phyloP scores from a whole-genome alignment of 1,140 invertebrate genomes.

The Drosophila pruinosa region DNA sequence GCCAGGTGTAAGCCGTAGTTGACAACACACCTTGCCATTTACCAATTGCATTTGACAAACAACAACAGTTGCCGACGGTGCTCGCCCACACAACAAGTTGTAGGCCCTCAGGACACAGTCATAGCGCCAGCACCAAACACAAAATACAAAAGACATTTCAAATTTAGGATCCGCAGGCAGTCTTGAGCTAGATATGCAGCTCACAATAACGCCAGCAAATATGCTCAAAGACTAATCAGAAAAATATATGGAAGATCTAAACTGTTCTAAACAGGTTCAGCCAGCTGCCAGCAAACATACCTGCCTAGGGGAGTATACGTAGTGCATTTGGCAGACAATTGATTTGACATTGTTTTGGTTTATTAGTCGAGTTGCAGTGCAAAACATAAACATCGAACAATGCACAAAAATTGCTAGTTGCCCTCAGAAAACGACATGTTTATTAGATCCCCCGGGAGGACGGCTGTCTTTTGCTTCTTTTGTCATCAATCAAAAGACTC shows the following conservation, averaged over 20 bases:
- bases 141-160: slow-evolving; percentile 9
- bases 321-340: slow-evolving; percentile 1
- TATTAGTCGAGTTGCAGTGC: slow-evolving; percentile 24
- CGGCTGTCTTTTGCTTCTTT: neutral
- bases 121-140: slow-evolving; percentile 22
- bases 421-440: slow-evolving; percentile 50
- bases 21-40: slow-evolving; percentile 20
- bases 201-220: neutral
- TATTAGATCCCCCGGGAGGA: slow-evolving; percentile 67
- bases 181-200: slow-evolving; percentile 9
- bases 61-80: slow-evolving; percentile 30
- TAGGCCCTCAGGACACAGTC: slow-evolving; percentile 15
- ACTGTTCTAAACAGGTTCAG: neutral
- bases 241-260: neutral
- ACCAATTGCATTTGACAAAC: neutral
- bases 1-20: slow-evolving; percentile 21
- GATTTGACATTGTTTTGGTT: slow-evolving; percentile 47
- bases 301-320: neutral
- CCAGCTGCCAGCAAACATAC: no score
- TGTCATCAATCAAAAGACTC: slow-evolving; percentile 54
- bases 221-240: neutral
- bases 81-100: slow-evolving; percentile 47
- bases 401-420: slow-evolving; percentile 14
- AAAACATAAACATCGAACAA: slow-evolving; percentile 29
- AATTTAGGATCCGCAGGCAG: slow-evolving; percentile 4